Evolutionary conservation across 2,113 vertebrate genomes (phyloP), one percentile per base, ranked within the genome.

Genomic region (Nycticorax nycticorax): DNA sequence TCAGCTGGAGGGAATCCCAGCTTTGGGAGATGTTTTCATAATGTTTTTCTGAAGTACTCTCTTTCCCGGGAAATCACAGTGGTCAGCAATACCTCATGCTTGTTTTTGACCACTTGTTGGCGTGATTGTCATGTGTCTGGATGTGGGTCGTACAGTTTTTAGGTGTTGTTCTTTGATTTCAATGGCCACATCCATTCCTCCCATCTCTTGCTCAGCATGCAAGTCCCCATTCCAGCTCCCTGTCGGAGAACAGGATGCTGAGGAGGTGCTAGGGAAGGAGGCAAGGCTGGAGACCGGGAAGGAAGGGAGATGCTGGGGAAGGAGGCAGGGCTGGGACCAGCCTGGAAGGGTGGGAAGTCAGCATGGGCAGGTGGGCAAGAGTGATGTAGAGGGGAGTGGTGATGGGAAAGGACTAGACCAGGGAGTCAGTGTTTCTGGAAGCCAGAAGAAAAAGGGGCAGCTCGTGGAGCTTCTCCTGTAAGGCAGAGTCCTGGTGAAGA

Each of bases 1-100:
- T 95, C 52, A 81, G 79, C 86, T 95, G 79, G 83, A 96, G 91
- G 91, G 64, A 96, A 87, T 91, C 89, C 79, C 93, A 93, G 83
- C 79, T 67, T 92, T 89, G 88, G 76, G 68, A 96, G 60, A 62
- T 71, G 52, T 53, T 97, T 95, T 93, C 63, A 63, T 83, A 86
- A 84, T 24, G 39, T 50, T 90, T 95, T 95, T 66, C 91, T 53
- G 75, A 88, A 53, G 53, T 53, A 76, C 22, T 90, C 4, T 67
- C 26, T 76, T 73, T 88, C 79, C 33, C 1, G 4, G 72, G 89
- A 92, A 86, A 92, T 59, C 75, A 80, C 30, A 85, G 50, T 3
- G 5, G 63, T 84, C 89, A 86, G 59, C 37, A 59, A 77, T 72
- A 84, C 15, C 37, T 95, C 83, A 18, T 80, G 72, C 37, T 86